Evolutionary conservation across 2,113 vertebrate species (phyloP), one percentile per base, ranked within the genome.

Genomic region (Eclectus roratus): DNA sequence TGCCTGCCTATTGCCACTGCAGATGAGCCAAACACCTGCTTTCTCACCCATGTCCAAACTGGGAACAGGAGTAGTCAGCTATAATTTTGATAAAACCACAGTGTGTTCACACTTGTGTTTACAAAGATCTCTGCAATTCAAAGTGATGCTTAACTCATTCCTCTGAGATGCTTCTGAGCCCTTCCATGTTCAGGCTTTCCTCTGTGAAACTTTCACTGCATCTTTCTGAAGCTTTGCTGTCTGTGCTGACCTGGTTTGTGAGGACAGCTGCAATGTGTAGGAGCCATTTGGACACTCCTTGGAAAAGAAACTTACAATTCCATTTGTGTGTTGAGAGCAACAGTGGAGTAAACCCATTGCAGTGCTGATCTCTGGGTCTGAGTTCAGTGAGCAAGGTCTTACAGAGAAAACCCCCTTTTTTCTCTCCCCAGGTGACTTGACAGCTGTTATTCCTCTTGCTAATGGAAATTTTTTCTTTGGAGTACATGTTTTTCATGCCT

Each of bases 191-290:
- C 46, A 50, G 28, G 9, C n/a, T 81, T 90, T 79, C 20, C n/a
- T 52, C 55, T 47, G 23, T 8, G 71, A 82, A 74, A 29, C 13
- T 29, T 39, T 24, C 17, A 33, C 1, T 0, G 8, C 0, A 0
- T 50, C 43, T 23, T 61, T 71, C 56, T 63, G 63, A 61, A 37
- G 56, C 39, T 80, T 68, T 35, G 5, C 31, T 46, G 50, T 24
- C 19, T 39, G 24, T 53, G 28, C 43, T 87, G 58, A 17, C 43
- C 11, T 35, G 64, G 58, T 84, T 50, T 47, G 41, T 71, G 72
- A n/a, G 50, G 56, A 31, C 19, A 18, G 33, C 9, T 17, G 15
- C 35, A 21, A 7, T 5, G 17, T 23, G 3, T 35, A 37, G 3
- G 10, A 90, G 43, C 24, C 27, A 10, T 25, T 52, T 58, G 58